These are phyloP conservation scores for Sycophaga agraensis DNA, from an alignment of 1,140 invertebrate genomes.

Conservation along the genomic window DNA sequence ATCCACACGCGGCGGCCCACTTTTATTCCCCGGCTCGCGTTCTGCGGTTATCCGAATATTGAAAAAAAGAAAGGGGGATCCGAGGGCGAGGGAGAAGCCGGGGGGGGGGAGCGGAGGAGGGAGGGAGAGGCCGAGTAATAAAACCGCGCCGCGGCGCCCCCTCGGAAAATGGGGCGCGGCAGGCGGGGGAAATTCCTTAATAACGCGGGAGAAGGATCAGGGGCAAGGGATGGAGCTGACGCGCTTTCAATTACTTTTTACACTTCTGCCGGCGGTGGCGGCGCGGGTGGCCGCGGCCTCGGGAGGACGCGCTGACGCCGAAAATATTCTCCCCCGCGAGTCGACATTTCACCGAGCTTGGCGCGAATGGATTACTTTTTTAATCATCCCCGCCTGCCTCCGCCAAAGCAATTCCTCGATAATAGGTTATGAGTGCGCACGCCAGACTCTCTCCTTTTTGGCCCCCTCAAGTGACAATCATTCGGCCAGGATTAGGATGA, in stretches of 20 bases:
- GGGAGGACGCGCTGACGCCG: background rate
- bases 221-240: background rate
- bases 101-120: background rate
- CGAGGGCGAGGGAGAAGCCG: background rate
- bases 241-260: constrained; percentile 21
- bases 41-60: constrained; percentile 22
- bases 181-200: constrained; percentile 16
- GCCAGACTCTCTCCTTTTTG: no score
- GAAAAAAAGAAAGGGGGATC: constrained; percentile 4
- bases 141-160: background rate
- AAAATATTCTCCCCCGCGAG: background rate
- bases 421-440: no score
- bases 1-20: background rate
- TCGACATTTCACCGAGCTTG: background rate
- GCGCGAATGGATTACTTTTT: background rate
- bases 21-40: background rate
- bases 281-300: no score
- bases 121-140: no score
- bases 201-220: constrained; percentile 8
- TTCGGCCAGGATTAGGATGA: no score
- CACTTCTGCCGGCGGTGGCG: no score
- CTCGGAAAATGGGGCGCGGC: background rate
- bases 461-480: no score
- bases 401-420: no score
- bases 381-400: background rate